Percentiles rank a stretch among this genome's conserved stretches.
These are phyloP conservation scores for Pogonocichla stellata DNA, from an alignment of 2,113 vertebrate genomes.

Conservation along the genomic window DNA sequence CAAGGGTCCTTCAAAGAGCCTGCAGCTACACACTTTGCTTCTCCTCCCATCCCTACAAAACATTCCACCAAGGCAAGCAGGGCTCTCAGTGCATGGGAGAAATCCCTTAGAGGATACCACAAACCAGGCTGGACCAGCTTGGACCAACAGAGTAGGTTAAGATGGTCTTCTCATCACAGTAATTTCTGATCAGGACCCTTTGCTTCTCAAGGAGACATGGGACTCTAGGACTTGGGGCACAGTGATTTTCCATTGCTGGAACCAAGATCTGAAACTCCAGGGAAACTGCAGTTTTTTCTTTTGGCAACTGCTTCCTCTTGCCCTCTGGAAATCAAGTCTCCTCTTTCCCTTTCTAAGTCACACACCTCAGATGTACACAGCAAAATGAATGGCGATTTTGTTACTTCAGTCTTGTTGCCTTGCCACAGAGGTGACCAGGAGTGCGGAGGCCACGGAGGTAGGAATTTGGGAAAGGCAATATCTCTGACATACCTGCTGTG, in stretches of 20 bases:
- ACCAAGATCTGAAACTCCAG: neutral
- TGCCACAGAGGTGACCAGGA: neutral
- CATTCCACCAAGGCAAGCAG: neutral
- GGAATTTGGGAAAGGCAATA: neutral
- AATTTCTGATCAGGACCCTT: neutral
- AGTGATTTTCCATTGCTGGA: neutral
- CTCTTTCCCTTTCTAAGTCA: neutral
- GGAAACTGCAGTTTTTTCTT: neutral
- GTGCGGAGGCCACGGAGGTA: neutral
- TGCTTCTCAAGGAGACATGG: fast-evolving
- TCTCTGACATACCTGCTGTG: slow-evolving; percentile 83
- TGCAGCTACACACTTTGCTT: neutral
- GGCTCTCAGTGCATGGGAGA: neutral
- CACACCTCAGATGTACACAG: neutral
- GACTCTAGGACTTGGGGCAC: neutral
- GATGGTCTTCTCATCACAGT: neutral
- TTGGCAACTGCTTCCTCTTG: neutral
- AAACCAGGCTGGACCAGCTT: neutral
- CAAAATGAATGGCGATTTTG: neutral
- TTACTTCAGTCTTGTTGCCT: neutral
- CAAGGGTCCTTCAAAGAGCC: neutral
- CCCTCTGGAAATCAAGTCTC: neutral
- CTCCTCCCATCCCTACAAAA: neutral
- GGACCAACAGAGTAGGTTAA: neutral
- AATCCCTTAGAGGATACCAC: neutral